Base-by-base conservation (phyloP, 2,113 vertebrate species). In the Zosterops japonicus region DNA sequence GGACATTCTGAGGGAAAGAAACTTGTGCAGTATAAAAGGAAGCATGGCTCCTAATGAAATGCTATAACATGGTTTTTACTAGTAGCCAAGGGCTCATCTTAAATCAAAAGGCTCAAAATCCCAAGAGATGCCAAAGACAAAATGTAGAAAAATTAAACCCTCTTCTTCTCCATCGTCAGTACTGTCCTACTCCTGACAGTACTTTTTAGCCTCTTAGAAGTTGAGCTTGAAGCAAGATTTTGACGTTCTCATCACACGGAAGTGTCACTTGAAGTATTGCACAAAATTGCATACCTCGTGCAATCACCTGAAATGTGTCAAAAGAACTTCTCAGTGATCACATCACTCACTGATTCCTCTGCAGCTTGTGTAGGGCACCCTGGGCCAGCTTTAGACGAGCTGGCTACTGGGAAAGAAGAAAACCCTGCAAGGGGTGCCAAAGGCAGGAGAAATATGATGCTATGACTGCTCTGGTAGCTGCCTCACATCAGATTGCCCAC, bases 301-400 rank as follows among this genome's bases (percentile, higher is more conserved):
- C 63, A 83, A 57, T 47, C 55, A 49, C 56, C 36, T 69, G 36
- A 65, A 89, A 49, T 29, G 53, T 9, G 76, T 57, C 64, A 5
- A 0, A 82, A 65, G 55, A 56, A 35, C 20, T 46, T 65, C n/a
- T 72, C 10, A 27, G 57, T 61, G 57, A 42, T 79, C 15, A 21
- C 0, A 0, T 27, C 2, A 0, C 27, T 85, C 44, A 33, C 24
- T 79, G 49, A 17, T 44, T 68, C 61, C 53, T 60, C 57, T 93
- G 63, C 41, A 85, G 35, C 52, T 67, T 42, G 11, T 50, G 25
- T 13, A 53, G n/a, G 22, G 9, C 33, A 27, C 23, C 13, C 41
- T 61, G 21, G 16, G 46, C 8, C 78, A 71, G 23, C 35, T 93
- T 87, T 35, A 55, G 57, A 67, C 19, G 63, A 69, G 11, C 3